A percentile compares a stretch with the other conserved stretches of the same genome.
Evolutionary conservation across 2,888 invertebrate genomes (phyloP).

Genomic region (Standfussiana lucernea): DNA sequence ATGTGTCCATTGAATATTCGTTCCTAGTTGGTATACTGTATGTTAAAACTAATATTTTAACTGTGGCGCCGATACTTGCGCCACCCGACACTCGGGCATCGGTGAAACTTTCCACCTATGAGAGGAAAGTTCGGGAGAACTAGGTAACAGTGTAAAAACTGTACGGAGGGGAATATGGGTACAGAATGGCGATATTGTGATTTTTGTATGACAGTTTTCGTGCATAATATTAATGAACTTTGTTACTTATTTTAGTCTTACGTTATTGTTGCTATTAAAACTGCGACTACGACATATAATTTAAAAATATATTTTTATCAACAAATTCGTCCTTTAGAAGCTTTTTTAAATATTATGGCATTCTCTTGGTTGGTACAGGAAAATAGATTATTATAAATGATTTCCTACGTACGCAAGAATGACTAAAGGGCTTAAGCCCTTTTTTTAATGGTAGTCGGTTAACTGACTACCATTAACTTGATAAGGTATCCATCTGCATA

Average conservation of each 20-base stretch:
- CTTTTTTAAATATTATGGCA: not conserved
- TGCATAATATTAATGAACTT: not conserved
- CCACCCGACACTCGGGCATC: conserved; percentile 34
- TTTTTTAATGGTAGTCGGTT: too few species aligned
- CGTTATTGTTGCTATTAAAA: too few species aligned
- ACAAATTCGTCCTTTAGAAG: not conserved
- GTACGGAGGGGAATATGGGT: conserved; percentile 1
- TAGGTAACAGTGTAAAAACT: conserved; percentile 56
- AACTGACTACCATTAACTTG: not conserved
- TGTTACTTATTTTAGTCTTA: not conserved
- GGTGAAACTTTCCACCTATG: conserved; percentile 52
- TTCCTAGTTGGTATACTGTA: not conserved
- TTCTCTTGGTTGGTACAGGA: not conserved
- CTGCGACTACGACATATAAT: too few species aligned
- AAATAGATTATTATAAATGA: not conserved
- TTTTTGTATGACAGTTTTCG: not conserved
- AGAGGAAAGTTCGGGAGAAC: conserved; percentile 34
- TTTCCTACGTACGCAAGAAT: not conserved
- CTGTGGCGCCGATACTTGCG: conserved; percentile 15
- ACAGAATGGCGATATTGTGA: conserved; percentile 13
- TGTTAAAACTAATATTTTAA: not conserved
- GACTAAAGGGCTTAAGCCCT: too few species aligned
- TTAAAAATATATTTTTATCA: not conserved
- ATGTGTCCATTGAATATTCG: not conserved
- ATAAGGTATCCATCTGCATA: not conserved